These are phyloP conservation scores for Amphimedon queenslandica DNA, from an alignment of 37 sponge, comb jelly and placozoan species.

Conservation along the genomic window DNA sequence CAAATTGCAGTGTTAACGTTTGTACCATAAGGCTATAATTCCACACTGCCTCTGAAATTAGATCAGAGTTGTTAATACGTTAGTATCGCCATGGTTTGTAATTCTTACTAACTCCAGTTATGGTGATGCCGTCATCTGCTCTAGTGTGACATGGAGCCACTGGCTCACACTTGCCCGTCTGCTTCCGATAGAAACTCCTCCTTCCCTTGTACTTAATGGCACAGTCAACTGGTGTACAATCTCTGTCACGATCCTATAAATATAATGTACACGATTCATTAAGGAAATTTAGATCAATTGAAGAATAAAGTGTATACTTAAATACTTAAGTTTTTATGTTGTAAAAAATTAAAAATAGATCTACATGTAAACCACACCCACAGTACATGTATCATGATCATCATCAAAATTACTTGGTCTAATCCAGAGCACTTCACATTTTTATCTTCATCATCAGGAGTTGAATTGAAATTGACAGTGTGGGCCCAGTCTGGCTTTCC, in stretches of 20 bases:
- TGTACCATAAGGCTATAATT: too few species aligned
- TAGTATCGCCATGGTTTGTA: too few species aligned
- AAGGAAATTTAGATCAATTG: background rate
- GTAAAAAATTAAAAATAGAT: too few species aligned
- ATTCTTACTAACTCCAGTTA: constrained; percentile 47
- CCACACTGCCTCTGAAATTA: too few species aligned
- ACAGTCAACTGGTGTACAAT: constrained; percentile 79
- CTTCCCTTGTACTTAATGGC: constrained; percentile 84
- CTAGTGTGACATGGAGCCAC: constrained; percentile 76
- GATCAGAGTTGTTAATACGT: too few species aligned
- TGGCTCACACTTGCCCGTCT: constrained; percentile 67
- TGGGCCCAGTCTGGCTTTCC: constrained; percentile 18
- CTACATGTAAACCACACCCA: too few species aligned
- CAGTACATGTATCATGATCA: background rate
- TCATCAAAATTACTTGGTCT: background rate
- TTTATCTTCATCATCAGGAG: constrained; percentile 10
- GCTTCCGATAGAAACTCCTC: constrained; percentile 78
- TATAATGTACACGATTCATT: background rate
- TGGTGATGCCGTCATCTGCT: constrained; percentile 42
- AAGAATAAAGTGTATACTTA: too few species aligned
- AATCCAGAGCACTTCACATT: background rate
- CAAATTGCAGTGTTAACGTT: too few species aligned
- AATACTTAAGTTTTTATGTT: too few species aligned
- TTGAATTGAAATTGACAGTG: constrained; percentile 33
- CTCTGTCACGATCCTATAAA: constrained; percentile 73